Base-by-base conservation (phyloP, 2,888 invertebrate species). In the Notodonta dromedarius region DNA sequence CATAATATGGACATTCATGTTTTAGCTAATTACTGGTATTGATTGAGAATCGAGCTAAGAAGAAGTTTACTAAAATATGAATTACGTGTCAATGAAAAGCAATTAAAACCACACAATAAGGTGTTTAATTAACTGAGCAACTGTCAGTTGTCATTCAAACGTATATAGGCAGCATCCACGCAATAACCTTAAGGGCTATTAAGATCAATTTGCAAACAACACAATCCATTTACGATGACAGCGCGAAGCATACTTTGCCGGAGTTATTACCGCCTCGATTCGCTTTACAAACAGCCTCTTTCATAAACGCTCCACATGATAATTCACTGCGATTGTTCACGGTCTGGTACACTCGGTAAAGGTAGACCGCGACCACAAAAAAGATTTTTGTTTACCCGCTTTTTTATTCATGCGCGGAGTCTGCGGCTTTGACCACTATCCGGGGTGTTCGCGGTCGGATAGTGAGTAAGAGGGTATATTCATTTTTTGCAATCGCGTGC, bases 291-390 rank as follows among this genome's bases (percentile, higher is more conserved):
- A 90, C 87, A 86, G 82, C 80, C 86, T 90, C 86, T 86, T 88
- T 87, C 84, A 89, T 86, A 89, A 90, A 87, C 83, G 86, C 86
- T 86, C 84, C 86, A 89, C 89, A 88, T 90, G 90, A 89, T 91
- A 91, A 93, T 90, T 88, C 89, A 84, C 81, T 80, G 82, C 84
- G 87, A 91, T 92, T 90, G 89, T 93, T 90, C 91, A 92, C 86
- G 91, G 93, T 93, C 93, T 93, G 88, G 87, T 88, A 83, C 86
- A 86, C 88, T 76, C 78, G 78, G 86, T 83, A 90, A 90, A 91
- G 90, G 89, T 87, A 85, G 88, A 88, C 90, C 92, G 89, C 89
- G 84, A 89, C 90, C 91, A 80, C 90, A 90, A 90, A 91, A 89
- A 89, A 86, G 83, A 87, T 89, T 90, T 90, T 88, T 90, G 88